Evolutionary conservation across 2,797 vertebrate species (phyloP), one percentile per base, ranked within the genome.

Genomic region (Neopelma chrysocephalum): DNA sequence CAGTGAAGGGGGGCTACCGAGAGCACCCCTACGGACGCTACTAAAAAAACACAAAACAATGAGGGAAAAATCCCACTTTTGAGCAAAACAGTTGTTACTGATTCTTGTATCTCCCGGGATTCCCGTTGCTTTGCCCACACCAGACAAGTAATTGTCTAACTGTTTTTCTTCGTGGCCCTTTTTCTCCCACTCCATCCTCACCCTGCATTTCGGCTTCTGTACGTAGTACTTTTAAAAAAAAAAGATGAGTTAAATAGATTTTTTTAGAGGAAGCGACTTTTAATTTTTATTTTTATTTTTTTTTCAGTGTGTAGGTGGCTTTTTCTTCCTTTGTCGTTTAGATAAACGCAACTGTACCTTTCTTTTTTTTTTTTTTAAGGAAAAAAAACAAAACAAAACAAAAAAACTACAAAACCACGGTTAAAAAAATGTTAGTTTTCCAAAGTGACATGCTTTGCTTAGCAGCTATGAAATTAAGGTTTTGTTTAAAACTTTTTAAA

Each of bases 101-200:
- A 98, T 98, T 98, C 98, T 98, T 98, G 98, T 99, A 99, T 99
- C 98, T 98, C 98, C 99, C 98, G 96, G 98, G 99, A 99, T 99
- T 99, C 99, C 99, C 98, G 98, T 99, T 98, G 98, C 99, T 99
- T 99, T 99, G 97, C 98, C 98, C 98, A 98, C 99, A 98, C 97
- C 98, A 99, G 98, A 99, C 99, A 99, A 99, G 99, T 99, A 99
- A 99, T 99, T 99, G 98, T 99, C 98, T 97, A 98, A 98, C 99
- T 99, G 98, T 98, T 98, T 98, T 98, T 98, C 98, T 98, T 98
- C 96, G 96, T 98, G 98, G 98, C 98, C 97, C 97, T 97, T 97
- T 97, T 97, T 96, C 91, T 96, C 96, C 97, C 96, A 94, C 97
- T 98, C 97, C 98, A 97, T 98, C 98, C 97, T 98, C 97, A 97